phyloP scores from a whole-genome alignment of 2,888 invertebrate genomes.

The Steinernema hermaphroditum region DNA sequence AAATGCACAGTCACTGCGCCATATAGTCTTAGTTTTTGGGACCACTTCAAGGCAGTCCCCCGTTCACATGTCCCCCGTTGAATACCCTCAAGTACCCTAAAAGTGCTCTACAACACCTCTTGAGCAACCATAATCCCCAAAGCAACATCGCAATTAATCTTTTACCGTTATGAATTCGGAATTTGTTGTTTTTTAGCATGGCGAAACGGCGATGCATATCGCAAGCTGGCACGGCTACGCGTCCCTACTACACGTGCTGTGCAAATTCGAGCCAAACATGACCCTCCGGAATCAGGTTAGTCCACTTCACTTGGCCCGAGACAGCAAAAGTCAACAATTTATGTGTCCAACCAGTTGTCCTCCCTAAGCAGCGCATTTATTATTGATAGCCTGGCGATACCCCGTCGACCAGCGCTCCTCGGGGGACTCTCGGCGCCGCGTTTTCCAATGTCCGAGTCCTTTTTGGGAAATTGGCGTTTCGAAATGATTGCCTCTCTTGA shows the following conservation, averaged over 20 bases:
- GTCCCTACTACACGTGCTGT: constrained; percentile 67
- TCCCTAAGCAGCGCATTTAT: constrained; percentile 23
- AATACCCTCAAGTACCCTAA: too few species aligned
- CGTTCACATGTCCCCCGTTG: too few species aligned
- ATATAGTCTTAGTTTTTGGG: too few species aligned
- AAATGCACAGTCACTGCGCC: too few species aligned
- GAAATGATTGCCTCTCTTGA: too few species aligned
- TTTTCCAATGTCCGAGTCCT: not conserved
- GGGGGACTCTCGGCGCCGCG: not conserved
- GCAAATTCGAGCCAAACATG: constrained; percentile 67
- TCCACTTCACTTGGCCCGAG: not conserved
- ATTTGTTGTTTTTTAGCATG: constrained; percentile 67
- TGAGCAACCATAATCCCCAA: too few species aligned
- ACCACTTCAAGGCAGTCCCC: too few species aligned
- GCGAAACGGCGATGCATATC: constrained; percentile 71
- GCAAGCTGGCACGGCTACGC: constrained; percentile 71
- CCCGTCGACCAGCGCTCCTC: not conserved
- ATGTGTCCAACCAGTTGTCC: constrained; percentile 22
- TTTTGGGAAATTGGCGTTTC: too few species aligned
- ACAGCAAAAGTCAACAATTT: not conserved
- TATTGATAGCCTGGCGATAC: constrained; percentile 12
- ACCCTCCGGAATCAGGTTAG: constrained; percentile 68
- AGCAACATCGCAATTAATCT: not conserved
- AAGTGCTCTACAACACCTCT: too few species aligned
- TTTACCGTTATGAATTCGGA: constrained; percentile 20